Evolutionary conservation across 2,797 vertebrate genomes (phyloP).

Genomic region (Lacerta bilineata): DNA sequence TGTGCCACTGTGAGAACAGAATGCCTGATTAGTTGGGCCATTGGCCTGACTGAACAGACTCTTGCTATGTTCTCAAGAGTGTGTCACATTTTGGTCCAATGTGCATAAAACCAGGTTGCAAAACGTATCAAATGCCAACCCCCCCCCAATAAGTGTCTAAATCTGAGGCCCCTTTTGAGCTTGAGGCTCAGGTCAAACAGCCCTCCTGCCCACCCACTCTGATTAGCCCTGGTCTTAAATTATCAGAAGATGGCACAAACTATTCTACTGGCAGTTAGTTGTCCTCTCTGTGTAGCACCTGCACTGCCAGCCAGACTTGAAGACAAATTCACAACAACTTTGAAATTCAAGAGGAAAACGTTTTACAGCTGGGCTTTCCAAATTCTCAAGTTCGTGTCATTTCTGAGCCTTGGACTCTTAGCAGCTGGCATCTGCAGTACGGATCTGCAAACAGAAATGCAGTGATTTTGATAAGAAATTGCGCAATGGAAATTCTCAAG

Average conservation of each 20-base stretch:
- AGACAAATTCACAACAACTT: constrained; percentile 31
- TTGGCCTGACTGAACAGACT: too few relatives aligned
- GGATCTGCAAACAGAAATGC: neutral
- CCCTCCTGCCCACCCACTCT: too few relatives aligned
- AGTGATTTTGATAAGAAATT: neutral
- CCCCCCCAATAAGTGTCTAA: too few relatives aligned
- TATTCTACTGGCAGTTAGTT: constrained; percentile 15
- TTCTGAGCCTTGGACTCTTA: neutral
- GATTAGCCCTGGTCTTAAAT: too few relatives aligned
- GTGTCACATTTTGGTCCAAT: too few relatives aligned
- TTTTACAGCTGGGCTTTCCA: constrained; percentile 11
- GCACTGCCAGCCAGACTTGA: constrained; percentile 14
- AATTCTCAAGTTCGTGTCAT: neutral
- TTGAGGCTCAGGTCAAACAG: too few relatives aligned
- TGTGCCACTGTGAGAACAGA: too few relatives aligned
- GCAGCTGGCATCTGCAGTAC: too few relatives aligned
- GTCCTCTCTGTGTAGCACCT: neutral
- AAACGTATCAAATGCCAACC: too few relatives aligned
- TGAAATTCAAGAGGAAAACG: constrained; percentile 33
- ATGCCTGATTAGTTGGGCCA: too few relatives aligned
- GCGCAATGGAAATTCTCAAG: neutral
- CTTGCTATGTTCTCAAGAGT: too few relatives aligned
- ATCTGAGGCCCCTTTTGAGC: neutral
- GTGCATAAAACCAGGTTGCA: too few relatives aligned
- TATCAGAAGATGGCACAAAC: neutral